phyloP scores from a whole-genome alignment of 1,140 invertebrate species.

The Pseudomyrmex cubaensis region DNA sequence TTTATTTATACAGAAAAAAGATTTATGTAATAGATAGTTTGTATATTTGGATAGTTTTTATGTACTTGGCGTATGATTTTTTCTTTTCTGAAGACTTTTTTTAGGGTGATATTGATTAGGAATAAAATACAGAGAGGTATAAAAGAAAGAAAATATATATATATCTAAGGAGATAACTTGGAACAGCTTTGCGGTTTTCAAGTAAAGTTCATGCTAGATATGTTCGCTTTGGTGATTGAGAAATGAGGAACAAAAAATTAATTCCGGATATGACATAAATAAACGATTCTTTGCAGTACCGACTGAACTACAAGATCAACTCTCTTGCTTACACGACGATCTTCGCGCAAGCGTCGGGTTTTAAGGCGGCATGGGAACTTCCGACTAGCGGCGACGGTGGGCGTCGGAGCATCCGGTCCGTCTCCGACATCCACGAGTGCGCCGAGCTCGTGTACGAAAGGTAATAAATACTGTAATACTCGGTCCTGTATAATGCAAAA shows the following conservation, averaged over 20 bases:
- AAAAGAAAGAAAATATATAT: no score
- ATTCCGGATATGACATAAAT: not conserved
- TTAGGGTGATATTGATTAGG: no score
- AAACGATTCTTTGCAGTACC: conserved; percentile 74
- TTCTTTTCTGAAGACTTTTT: no score
- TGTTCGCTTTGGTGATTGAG: not conserved
- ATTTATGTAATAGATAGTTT: no score
- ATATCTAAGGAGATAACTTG: no score
- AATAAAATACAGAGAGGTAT: no score
- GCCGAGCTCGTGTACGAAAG: conserved; percentile 79
- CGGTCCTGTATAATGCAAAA: conserved; percentile 72
- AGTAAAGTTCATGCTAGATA: not conserved
- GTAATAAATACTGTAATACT: conserved; percentile 82
- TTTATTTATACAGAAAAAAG: no score
- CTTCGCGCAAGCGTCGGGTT: conserved; percentile 82
- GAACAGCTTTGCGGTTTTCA: no score
- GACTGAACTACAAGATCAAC: conserved; percentile 83
- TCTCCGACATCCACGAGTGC: conserved; percentile 75
- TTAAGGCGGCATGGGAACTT: conserved; percentile 82
- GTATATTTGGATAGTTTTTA: no score
- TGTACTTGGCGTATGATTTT: no score
- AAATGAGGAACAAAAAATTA: not conserved
- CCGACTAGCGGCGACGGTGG: conserved; percentile 66
- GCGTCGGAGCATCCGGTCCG: conserved; percentile 66
- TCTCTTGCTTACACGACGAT: conserved; percentile 75